Evolutionary conservation across 2,888 invertebrate genomes (phyloP).

Genomic region (Timema cristinae): DNA sequence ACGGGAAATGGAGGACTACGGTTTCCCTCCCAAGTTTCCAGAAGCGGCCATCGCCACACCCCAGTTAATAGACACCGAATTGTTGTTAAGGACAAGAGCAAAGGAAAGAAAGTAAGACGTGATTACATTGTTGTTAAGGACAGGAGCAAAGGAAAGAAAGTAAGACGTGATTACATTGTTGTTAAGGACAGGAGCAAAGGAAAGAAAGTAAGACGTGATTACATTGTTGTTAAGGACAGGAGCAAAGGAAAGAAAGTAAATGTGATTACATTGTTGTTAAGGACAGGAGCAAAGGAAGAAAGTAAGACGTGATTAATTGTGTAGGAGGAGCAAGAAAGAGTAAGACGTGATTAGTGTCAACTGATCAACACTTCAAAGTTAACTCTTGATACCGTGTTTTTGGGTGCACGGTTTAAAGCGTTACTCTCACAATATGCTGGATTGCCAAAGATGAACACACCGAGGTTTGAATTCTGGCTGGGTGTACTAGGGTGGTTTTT

Average conservation of each 20-base stretch:
- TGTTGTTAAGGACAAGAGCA: constrained; percentile 76
- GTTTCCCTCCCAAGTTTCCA: constrained; percentile 90
- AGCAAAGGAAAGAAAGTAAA: constrained; percentile 81
- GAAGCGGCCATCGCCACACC: constrained; percentile 39
- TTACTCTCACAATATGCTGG: no score
- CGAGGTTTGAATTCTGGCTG: no score
- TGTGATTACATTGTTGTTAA: no score
- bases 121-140: constrained; percentile 70
- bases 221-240: constrained; percentile 73
- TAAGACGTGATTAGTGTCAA: no score
- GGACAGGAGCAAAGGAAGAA: no score
- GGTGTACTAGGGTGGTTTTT: not conserved
- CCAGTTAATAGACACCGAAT: constrained; percentile 52
- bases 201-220: constrained; percentile 70
- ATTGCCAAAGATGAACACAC: no score
- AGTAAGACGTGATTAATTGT: no score
- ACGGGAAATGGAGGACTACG: constrained; percentile 86
- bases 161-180: constrained; percentile 50
- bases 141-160: constrained; percentile 88
- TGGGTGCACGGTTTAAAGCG: no score
- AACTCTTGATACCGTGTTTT: no score
- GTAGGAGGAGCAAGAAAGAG: no score
- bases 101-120: constrained; percentile 79
- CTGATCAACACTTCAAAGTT: no score
- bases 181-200: constrained; percentile 87